A percentile compares a stretch with the other conserved stretches of the same genome.
phyloP scores from a whole-genome alignment of 37 sponge, comb jelly and placozoan genomes.

The Crambe crambe region DNA sequence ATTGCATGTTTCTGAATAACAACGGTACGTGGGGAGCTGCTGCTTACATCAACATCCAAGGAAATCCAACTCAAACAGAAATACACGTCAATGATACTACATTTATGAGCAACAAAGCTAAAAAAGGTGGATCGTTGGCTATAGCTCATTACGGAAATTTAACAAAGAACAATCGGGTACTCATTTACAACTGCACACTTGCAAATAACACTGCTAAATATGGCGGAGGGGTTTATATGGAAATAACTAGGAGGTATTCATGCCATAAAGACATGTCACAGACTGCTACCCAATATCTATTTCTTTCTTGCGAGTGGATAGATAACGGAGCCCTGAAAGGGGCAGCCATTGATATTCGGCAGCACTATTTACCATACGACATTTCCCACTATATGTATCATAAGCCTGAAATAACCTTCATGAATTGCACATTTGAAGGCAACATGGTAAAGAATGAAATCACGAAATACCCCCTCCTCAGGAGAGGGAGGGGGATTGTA shows the following conservation, averaged over 20 bases:
- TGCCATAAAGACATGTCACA: neutral
- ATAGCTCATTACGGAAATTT: neutral
- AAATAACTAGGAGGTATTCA: neutral
- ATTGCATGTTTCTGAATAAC: slow-evolving; percentile 21
- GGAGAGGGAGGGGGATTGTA: neutral
- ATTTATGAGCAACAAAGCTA: neutral
- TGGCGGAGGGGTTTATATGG: neutral
- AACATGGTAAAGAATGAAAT: neutral
- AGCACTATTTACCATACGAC: neutral
- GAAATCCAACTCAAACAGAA: neutral
- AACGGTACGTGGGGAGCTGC: slow-evolving; percentile 59
- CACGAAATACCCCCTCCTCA: neutral
- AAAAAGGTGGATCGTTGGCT: neutral
- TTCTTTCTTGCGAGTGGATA: neutral
- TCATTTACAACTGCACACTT: neutral
- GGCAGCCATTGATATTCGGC: neutral
- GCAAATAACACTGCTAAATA: neutral
- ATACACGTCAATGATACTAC: neutral
- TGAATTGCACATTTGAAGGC: neutral
- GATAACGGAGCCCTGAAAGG: neutral
- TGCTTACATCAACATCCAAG: neutral
- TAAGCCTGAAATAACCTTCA: no score
- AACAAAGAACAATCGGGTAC: no score
- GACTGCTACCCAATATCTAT: slow-evolving; percentile 1
- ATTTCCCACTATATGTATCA: no score